These are phyloP conservation scores for Peribatodes rhomboidaria DNA, from an alignment of 2,888 invertebrate genomes.

Conservation along the genomic window DNA sequence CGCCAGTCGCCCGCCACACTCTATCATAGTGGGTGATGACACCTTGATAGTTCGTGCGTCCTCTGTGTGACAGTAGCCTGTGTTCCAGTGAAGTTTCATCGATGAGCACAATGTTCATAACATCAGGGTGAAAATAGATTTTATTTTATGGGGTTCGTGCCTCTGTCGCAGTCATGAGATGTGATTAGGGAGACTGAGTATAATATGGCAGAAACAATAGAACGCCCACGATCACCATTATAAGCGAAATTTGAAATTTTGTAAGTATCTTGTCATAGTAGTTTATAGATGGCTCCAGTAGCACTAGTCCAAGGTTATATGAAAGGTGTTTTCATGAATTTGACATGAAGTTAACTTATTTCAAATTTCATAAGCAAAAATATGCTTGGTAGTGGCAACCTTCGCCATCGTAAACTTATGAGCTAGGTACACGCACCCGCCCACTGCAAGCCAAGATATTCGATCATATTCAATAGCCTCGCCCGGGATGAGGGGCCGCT, in stretches of 20 bases:
- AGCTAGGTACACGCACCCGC: constrained; percentile 17
- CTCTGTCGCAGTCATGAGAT: no score
- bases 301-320: no score
- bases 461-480: constrained; percentile 67
- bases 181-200: no score
- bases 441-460: constrained; percentile 57
- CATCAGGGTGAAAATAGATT: background rate
- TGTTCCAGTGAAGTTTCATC: constrained; percentile 1
- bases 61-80: background rate
- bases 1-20: constrained; percentile 64
- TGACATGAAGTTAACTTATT: background rate
- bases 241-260: no score
- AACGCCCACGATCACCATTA: no score
- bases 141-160: no score
- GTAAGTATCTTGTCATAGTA: no score
- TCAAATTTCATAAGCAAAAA: background rate
- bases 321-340: no score
- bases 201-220: no score
- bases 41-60: constrained; percentile 32
- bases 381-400: constrained; percentile 5
- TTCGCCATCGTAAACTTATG: constrained; percentile 47
- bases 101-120: background rate
- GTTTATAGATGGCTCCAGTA: no score
- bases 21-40: constrained; percentile 60
- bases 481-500: constrained; percentile 58